Percentiles rank a stretch among this genome's conserved stretches.
Conservation (phyloP, 2,113 vertebrate genomes). For the Oceanodroma tethys region DNA sequence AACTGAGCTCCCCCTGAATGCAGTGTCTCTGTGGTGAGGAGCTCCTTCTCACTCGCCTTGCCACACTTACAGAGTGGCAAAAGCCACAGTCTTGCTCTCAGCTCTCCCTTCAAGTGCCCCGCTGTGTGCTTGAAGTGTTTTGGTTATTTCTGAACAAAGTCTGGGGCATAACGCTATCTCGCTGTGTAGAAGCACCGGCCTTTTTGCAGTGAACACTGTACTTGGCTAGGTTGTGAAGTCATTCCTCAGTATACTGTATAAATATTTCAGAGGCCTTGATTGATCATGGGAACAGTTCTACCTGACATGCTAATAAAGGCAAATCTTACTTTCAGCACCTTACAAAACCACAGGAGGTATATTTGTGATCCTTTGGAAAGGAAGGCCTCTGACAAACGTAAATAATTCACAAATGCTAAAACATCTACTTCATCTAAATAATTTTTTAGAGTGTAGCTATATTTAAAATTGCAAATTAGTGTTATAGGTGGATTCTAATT, state of each 20-base stretch:
- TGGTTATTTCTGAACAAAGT: not conserved
- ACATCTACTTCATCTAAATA: not conserved
- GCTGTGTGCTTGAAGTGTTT: not conserved
- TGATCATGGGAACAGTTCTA: not conserved
- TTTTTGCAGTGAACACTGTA: not conserved
- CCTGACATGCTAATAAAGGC: not conserved
- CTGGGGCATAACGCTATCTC: not conserved
- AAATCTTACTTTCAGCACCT: not conserved
- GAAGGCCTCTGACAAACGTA: not conserved
- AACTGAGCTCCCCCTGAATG: not conserved
- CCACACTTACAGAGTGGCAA: not conserved
- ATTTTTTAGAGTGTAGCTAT: not conserved
- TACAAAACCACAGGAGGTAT: not conserved
- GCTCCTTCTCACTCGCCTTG: not conserved
- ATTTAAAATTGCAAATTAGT: constrained; percentile 13
- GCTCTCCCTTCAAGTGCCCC: not conserved
- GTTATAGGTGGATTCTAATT: not conserved
- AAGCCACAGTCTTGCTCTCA: not conserved
- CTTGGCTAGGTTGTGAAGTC: not conserved
- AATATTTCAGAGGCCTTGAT: not conserved
- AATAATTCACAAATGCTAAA: constrained; percentile 32
- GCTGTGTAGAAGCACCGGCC: not conserved
- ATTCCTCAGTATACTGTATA: not conserved
- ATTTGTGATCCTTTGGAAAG: not conserved
- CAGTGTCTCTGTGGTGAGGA: not conserved